Evolutionary conservation across 2,113 vertebrate genomes (phyloP).

Genomic region (Aptenodytes patagonicus): DNA sequence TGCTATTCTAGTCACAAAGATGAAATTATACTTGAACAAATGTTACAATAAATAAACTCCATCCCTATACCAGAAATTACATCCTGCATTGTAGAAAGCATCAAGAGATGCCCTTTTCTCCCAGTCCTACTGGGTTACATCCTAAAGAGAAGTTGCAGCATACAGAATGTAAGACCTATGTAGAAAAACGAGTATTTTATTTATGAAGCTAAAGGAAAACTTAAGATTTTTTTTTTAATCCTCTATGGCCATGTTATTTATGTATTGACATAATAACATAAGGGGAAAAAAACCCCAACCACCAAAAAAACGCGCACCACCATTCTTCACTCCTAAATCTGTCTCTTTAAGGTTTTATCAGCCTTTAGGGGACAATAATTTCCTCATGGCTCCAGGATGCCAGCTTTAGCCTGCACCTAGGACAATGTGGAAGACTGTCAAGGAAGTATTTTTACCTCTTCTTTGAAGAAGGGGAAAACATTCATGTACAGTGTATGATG

Average conservation of each 20-base stretch:
- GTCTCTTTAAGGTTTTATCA: neutral
- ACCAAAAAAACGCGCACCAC: accelerated
- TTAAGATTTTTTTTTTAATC: neutral
- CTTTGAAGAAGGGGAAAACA: neutral
- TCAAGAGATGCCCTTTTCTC: too few species aligned
- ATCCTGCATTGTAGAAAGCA: neutral
- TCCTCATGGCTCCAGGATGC: neutral
- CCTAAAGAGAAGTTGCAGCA: neutral
- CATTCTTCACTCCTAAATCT: neutral
- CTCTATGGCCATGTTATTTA: neutral
- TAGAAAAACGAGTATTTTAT: neutral
- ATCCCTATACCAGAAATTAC: neutral
- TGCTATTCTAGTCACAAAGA: neutral
- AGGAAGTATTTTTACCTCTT: neutral
- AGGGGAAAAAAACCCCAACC: neutral
- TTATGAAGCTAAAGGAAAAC: neutral
- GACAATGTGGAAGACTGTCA: neutral
- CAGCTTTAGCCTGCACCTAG: neutral
- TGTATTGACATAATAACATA: neutral
- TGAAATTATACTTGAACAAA: neutral
- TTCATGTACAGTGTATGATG: neutral
- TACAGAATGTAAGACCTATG: neutral
- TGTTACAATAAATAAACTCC: neutral
- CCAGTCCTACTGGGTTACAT: neutral
- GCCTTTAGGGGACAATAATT: neutral